Evolutionary conservation across 1,140 invertebrate genomes (phyloP).

Genomic region (Dermatophagoides farinae): DNA sequence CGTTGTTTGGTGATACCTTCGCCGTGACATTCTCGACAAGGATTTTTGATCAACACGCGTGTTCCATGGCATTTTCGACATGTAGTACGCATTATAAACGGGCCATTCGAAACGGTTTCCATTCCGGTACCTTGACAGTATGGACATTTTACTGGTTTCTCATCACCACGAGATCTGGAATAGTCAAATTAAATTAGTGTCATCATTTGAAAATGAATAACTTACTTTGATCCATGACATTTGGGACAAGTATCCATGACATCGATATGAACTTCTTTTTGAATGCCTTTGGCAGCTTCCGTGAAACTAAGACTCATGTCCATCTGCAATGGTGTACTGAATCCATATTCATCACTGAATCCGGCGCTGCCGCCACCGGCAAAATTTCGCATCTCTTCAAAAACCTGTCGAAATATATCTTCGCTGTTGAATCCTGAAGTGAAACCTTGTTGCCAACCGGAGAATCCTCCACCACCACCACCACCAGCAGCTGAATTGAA

Average conservation of each 20-base stretch:
- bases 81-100: conserved; percentile 90
- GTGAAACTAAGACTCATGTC: conserved; percentile 76
- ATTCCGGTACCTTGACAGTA: conserved; percentile 95
- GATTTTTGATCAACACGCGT: conserved; percentile 62
- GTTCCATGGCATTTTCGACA: conserved; percentile 81
- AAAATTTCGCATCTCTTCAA: conserved; percentile 25
- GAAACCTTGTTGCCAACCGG: conserved; percentile 31
- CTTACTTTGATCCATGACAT: conserved; percentile 42
- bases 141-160: conserved; percentile 60
- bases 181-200: not conserved
- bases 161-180: conserved; percentile 61
- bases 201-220: not conserved
- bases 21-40: conserved; percentile 77
- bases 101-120: conserved; percentile 40
- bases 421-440: conserved; percentile 72
- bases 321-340: conserved; percentile 69
- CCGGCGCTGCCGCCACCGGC: not conserved
- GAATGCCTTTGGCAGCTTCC: conserved; percentile 83
- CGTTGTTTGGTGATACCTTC: conserved; percentile 76
- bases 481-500: conserved; percentile 18
- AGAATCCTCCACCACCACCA: conserved; percentile 23
- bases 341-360: conserved; percentile 68
- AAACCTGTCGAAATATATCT: conserved; percentile 56
- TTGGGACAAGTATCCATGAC: conserved; percentile 76
- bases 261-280: conserved; percentile 80